These are phyloP conservation scores for Clarias pachynema DNA, from an alignment of 2,797 vertebrate species.

Conservation along the genomic window DNA sequence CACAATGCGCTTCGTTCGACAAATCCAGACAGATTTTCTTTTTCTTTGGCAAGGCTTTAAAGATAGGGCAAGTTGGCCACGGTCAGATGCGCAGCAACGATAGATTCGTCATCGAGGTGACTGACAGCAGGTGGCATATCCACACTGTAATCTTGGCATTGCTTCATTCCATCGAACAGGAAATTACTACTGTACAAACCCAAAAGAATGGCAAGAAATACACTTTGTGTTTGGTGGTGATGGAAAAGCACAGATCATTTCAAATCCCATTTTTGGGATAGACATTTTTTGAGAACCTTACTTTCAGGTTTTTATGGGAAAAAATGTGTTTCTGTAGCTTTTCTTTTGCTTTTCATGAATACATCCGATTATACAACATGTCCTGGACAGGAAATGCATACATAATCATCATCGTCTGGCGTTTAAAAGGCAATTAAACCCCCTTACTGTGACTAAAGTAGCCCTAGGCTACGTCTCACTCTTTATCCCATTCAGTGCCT, in stretches of 20 bases:
- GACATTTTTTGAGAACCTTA: background rate
- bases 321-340: background rate
- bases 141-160: constrained; percentile 46
- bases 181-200: constrained; percentile 56
- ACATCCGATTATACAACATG: constrained; percentile 29
- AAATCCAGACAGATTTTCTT: constrained; percentile 14
- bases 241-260: constrained; percentile 1
- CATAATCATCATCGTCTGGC: constrained; percentile 30
- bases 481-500: constrained; percentile 43
- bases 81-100: constrained; percentile 21
- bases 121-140: constrained; percentile 36
- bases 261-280: background rate
- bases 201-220: constrained; percentile 47
- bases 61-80: background rate
- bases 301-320: background rate
- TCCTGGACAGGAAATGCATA: constrained; percentile 27
- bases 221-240: background rate
- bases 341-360: background rate
- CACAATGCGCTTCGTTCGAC: background rate
- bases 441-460: constrained; percentile 32
- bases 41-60: background rate
- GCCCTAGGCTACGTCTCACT: constrained; percentile 32
- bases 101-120: constrained; percentile 5
- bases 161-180: constrained; percentile 43
- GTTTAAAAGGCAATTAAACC: constrained; percentile 51